Conservation (phyloP, 2,113 vertebrate species). For the Myxocyprinus asiaticus region DNA sequence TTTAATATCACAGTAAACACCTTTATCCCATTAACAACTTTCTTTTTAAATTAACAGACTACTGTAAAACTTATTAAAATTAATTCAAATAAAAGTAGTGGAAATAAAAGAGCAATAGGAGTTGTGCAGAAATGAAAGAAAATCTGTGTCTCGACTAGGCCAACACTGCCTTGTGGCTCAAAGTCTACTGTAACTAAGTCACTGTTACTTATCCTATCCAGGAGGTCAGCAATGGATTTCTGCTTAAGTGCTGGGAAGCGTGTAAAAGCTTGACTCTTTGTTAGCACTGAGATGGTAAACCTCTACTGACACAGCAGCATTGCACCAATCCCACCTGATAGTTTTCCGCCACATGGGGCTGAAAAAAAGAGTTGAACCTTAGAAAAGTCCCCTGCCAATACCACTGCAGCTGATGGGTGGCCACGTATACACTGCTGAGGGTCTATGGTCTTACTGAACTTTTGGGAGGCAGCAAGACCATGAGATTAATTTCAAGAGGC, state of each 20-base stretch:
- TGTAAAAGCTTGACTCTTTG: conserved; percentile 33
- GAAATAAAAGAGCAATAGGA: too few relatives aligned
- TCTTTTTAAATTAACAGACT: too few relatives aligned
- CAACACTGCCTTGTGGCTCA: too few relatives aligned
- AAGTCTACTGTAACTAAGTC: too few relatives aligned
- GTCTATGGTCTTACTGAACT: background rate
- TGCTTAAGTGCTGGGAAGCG: background rate
- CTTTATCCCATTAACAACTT: too few relatives aligned
- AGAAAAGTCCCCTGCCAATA: conserved; percentile 45
- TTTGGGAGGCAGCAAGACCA: background rate
- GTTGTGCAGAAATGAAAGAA: too few relatives aligned
- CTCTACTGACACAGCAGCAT: conserved; percentile 42
- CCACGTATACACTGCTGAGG: background rate
- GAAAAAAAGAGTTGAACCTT: conserved; percentile 25
- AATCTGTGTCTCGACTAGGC: too few relatives aligned
- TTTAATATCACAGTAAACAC: too few relatives aligned
- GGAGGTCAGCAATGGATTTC: background rate
- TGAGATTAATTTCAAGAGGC: conserved; percentile 29
- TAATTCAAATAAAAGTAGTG: too few relatives aligned
- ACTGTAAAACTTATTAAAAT: too few relatives aligned
- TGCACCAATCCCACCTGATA: conserved; percentile 38
- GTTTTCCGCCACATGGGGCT: conserved; percentile 32
- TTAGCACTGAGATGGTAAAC: conserved; percentile 43
- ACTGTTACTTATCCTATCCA: background rate
- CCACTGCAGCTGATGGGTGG: conserved; percentile 2